Evolutionary conservation across 1,140 invertebrate species (phyloP).

Genomic region (Harpegnathos saltator): DNA sequence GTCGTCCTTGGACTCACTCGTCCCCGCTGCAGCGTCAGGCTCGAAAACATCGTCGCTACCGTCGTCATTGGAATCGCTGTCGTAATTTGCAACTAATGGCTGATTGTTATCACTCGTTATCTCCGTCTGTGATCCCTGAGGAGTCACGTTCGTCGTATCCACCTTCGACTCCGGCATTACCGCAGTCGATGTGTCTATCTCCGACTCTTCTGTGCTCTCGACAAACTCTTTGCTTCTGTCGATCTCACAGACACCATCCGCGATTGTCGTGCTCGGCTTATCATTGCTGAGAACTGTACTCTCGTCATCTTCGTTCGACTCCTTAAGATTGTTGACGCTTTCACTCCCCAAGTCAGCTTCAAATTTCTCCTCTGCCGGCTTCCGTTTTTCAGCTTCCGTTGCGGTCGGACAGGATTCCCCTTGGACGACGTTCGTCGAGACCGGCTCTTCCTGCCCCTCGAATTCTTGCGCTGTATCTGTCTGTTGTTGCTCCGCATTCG

Average conservation of each 20-base stretch:
- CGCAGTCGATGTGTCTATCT: conserved; percentile 3
- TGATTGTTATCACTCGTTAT: conserved; percentile 33
- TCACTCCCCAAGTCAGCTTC: conserved; percentile 16
- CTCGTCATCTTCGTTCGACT: not conserved
- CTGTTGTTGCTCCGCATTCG: conserved; percentile 13
- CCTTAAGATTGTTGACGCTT: not conserved
- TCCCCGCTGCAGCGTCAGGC: conserved; percentile 3
- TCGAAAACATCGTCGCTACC: conserved; percentile 79
- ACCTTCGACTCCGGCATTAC: not conserved
- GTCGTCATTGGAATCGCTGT: conserved; percentile 77
- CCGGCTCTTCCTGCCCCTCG: conserved; percentile 1
- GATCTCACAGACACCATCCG: not conserved
- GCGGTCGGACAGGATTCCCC: not conserved
- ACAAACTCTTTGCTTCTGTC: not conserved
- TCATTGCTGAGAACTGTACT: not conserved
- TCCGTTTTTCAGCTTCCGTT: not conserved
- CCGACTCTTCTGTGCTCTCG: not conserved
- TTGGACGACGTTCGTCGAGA: not conserved
- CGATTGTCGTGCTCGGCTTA: not conserved
- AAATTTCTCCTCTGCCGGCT: not conserved
- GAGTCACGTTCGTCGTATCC: not conserved
- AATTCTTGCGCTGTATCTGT: conserved; percentile 2
- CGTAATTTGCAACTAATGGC: conserved; percentile 79
- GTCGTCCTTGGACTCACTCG: conserved; percentile 27
- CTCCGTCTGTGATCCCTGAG: conserved; percentile 17